A percentile compares a stretch with the other conserved stretches of the same genome.
These are phyloP conservation scores for Trypoxylon attenuatum DNA, from an alignment of 2,888 invertebrate genomes.

Conservation along the genomic window DNA sequence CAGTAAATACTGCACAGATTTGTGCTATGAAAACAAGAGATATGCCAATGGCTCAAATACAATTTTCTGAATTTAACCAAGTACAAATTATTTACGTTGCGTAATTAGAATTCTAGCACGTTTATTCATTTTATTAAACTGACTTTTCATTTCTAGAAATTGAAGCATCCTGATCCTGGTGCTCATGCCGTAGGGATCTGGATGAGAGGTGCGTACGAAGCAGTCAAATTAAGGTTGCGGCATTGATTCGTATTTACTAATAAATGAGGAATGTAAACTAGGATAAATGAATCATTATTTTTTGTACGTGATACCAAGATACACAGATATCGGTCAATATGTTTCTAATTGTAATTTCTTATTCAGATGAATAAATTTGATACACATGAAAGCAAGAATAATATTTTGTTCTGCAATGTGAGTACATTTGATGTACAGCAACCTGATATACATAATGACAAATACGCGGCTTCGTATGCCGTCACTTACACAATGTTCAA, in stretches of 20 bases:
- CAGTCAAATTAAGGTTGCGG: slow-evolving; percentile 70
- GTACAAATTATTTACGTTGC: no score
- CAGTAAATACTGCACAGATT: slow-evolving; percentile 72
- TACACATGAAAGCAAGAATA: neutral
- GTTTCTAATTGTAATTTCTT: neutral
- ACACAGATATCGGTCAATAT: no score
- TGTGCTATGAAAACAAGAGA: slow-evolving; percentile 59
- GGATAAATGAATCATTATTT: slow-evolving; percentile 33
- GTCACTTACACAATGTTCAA: no score
- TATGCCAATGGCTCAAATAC: no score
- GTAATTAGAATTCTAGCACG: no score
- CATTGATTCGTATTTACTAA: neutral
- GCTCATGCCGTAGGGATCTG: slow-evolving; percentile 79
- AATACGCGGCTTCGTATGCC: no score
- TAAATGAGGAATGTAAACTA: no score
- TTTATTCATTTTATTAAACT: neutral
- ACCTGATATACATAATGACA: no score
- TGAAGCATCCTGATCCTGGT: slow-evolving; percentile 77
- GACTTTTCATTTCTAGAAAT: slow-evolving; percentile 12
- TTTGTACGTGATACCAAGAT: no score
- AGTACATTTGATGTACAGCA: no score
- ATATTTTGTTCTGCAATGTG: no score
- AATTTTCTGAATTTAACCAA: no score
- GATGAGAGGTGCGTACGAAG: slow-evolving; percentile 77
- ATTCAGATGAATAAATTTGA: neutral